These are phyloP conservation scores for Chloroclystis v-ata DNA, from an alignment of 2,888 invertebrate genomes.

Conservation along the genomic window DNA sequence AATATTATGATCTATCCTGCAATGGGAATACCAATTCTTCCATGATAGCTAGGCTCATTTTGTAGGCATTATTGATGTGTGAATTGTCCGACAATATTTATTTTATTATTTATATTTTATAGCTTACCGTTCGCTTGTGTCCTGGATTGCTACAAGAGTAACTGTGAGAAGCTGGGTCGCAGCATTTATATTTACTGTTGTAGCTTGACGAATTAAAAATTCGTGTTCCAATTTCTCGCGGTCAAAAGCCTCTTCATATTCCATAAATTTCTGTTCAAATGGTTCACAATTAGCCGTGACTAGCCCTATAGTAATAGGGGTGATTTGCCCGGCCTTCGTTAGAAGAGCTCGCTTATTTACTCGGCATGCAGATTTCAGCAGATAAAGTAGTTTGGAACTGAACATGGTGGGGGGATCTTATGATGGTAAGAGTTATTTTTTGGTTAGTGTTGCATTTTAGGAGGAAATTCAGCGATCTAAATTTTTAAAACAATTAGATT, in stretches of 20 bases:
- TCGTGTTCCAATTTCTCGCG: slow-evolving; percentile 66
- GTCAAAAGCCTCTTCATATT: slow-evolving; percentile 41
- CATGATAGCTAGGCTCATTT: too few species aligned
- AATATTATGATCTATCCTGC: too few species aligned
- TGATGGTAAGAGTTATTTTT: neutral
- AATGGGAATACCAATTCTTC: too few species aligned
- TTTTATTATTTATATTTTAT: neutral
- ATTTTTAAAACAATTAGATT: too few species aligned
- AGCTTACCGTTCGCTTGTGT: slow-evolving; percentile 69
- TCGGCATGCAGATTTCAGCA: slow-evolving; percentile 40
- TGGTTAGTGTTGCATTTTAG: neutral
- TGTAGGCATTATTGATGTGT: too few species aligned
- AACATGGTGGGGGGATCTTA: slow-evolving; percentile 38
- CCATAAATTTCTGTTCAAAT: slow-evolving; percentile 35
- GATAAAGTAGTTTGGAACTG: slow-evolving; percentile 43
- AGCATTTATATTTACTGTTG: slow-evolving; percentile 74
- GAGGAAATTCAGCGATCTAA: neutral
- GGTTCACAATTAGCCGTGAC: slow-evolving; percentile 47
- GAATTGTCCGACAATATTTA: too few species aligned
- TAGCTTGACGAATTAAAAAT: slow-evolving; percentile 74
- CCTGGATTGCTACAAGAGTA: slow-evolving; percentile 74
- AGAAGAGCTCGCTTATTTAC: slow-evolving; percentile 36
- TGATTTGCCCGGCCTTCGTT: slow-evolving; percentile 40
- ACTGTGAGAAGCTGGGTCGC: slow-evolving; percentile 75
- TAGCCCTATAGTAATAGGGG: slow-evolving; percentile 51